Base-by-base conservation (phyloP, 1,140 invertebrate species). In the Pteromalus puparum region DNA sequence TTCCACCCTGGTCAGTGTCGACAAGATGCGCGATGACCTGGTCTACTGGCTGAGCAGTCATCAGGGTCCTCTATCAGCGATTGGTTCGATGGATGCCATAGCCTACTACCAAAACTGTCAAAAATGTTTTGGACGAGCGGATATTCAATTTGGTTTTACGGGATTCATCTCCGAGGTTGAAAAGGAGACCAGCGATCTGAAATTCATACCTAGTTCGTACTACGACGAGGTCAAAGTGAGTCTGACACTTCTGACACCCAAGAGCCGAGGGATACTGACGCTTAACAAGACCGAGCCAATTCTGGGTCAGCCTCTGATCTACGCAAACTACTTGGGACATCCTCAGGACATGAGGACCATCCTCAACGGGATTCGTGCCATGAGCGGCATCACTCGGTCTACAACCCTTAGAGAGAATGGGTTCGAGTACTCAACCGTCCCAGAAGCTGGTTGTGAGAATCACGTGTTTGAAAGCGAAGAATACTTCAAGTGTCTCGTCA, bases 271-370 rank as follows among this genome's bases (percentile, higher is more conserved):
- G 9, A 94, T 93, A 78, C 93, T 98, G n/a, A 93, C 93, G 90
- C 91, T 97, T 9, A 94, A 94, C 86, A 95, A 95, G 90, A 73
- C 90, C 94, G 95, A 97, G 92, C 97, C 97, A 9, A 2, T 34
- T 61, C 53, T 73, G 9, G 93, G 94, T 18, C 95, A 96, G 89
- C 98, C 98, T 0, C 90, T 95, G 12, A 95, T 98, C 24, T 95
- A 97, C 89, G 96, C 97, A 5, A 97, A 97, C 82, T 97, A 97
- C 88, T 96, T 97, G 83, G 92, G 93, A 48, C 93, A 95, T 91
- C 94, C 94, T 87, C 93, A 93, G 30, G 93, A 94, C 26, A 94
- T 95, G 86, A 87, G 95, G 26, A 90, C 95, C 9, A 93, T 94
- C 93, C 89, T 95, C 5, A 94, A 93, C 1, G 95, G 95, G 6